Conservation (phyloP, 2,797 vertebrate genomes). For the Sebastes cheni region DNA sequence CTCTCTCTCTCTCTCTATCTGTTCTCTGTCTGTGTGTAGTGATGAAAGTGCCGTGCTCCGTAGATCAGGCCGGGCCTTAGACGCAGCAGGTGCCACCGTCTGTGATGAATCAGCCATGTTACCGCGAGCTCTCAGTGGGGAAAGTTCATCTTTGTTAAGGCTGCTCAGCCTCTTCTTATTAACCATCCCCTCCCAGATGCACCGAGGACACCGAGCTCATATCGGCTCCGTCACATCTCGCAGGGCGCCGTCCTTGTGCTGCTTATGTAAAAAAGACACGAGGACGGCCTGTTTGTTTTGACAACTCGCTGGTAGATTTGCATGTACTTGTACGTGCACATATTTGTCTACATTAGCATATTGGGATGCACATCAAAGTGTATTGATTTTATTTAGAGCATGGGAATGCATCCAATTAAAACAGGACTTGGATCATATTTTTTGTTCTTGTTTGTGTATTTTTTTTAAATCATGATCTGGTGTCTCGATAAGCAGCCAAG, state of each 20-base stretch:
- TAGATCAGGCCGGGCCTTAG: constrained; percentile 41
- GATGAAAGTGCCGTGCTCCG: constrained; percentile 46
- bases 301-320: constrained; percentile 10
- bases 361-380: constrained; percentile 23
- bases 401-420: constrained; percentile 12
- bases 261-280: not conserved
- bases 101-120: constrained; percentile 54
- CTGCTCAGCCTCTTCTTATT: constrained; percentile 39
- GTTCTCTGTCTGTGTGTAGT: not conserved
- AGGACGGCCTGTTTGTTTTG: constrained; percentile 13
- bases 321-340: not conserved
- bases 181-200: not conserved
- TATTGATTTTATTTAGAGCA: not conserved
- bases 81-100: constrained; percentile 45
- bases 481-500: constrained; percentile 52
- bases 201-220: not conserved
- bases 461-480: constrained; percentile 27
- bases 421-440: not conserved
- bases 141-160: constrained; percentile 56
- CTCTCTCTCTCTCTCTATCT: not conserved
- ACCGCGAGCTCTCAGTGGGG: constrained; percentile 28
- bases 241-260: not conserved
- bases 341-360: constrained; percentile 14
- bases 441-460: constrained; percentile 11
- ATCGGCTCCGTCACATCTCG: constrained; percentile 10